Evolutionary conservation across 1,140 invertebrate species (phyloP).

Genomic region (Mya arenaria): DNA sequence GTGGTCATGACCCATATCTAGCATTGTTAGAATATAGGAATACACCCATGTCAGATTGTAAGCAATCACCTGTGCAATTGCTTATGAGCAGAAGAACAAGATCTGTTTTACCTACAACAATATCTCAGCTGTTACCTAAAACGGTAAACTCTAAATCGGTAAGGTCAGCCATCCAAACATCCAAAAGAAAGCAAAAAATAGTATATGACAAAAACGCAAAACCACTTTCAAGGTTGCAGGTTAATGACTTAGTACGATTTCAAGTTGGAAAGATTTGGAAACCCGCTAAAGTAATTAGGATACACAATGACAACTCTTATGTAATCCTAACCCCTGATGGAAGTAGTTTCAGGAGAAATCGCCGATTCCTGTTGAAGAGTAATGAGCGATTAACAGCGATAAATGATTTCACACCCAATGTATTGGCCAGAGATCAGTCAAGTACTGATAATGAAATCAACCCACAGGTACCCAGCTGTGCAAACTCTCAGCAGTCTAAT

Average conservation of each 20-base stretch:
- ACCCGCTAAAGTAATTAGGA: not conserved
- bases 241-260: not conserved
- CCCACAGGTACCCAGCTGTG: not conserved
- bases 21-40: slow-evolving; percentile 20
- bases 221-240: too few relatives aligned
- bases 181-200: too few relatives aligned
- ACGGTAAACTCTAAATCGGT: not conserved
- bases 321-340: not conserved
- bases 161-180: too few relatives aligned
- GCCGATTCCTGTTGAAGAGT: not conserved
- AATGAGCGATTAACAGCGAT: not conserved
- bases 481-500: not conserved
- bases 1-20: slow-evolving; percentile 1
- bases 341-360: slow-evolving; percentile 4
- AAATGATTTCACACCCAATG: not conserved
- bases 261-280: slow-evolving; percentile 1
- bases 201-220: too few relatives aligned
- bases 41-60: slow-evolving; percentile 8
- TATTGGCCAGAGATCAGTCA: not conserved
- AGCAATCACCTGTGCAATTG: not conserved
- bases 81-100: not conserved
- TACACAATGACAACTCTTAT: slow-evolving; percentile 11
- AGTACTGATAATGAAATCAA: not conserved
- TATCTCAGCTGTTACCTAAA: not conserved
- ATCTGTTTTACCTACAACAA: not conserved